These are phyloP conservation scores for Taphrorychus bicolor DNA, from an alignment of 2,888 invertebrate genomes.

Conservation along the genomic window DNA sequence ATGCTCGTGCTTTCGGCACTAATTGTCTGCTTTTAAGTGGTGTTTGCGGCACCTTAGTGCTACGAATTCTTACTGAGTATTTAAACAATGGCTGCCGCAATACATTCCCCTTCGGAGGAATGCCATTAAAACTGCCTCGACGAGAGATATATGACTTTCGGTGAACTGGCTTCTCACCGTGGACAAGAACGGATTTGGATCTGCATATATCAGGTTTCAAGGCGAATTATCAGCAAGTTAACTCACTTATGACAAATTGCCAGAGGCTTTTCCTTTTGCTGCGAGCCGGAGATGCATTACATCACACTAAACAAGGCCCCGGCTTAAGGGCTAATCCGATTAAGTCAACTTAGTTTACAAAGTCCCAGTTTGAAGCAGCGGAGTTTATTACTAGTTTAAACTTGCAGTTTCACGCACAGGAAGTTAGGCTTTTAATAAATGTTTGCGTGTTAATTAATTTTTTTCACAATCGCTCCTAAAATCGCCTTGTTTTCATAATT, in stretches of 20 bases:
- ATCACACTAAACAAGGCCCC: constrained; percentile 9
- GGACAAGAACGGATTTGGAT: neutral
- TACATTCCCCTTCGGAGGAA: neutral
- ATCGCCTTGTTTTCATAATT: neutral
- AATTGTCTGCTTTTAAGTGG: neutral
- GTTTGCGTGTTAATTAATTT: neutral
- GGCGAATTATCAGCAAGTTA: neutral
- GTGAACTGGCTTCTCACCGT: neutral
- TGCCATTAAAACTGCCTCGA: neutral
- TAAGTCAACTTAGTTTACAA: constrained; percentile 9
- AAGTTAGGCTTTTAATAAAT: neutral
- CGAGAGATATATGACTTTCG: neutral
- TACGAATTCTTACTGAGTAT: constrained; percentile 1
- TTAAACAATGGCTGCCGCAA: neutral
- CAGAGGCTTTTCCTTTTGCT: constrained; percentile 1
- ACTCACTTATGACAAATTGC: constrained; percentile 8
- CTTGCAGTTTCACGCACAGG: constrained; percentile 3
- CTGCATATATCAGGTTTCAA: neutral
- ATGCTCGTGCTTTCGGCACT: neutral
- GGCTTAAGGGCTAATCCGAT: constrained; percentile 8
- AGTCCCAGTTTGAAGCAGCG: constrained; percentile 4
- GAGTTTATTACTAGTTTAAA: constrained; percentile 11
- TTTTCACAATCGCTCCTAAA: neutral
- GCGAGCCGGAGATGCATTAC: constrained; percentile 7
- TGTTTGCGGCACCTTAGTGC: neutral